Evolutionary conservation across 2,888 invertebrate species (phyloP).

Genomic region (Apomyelois bistriatella): DNA sequence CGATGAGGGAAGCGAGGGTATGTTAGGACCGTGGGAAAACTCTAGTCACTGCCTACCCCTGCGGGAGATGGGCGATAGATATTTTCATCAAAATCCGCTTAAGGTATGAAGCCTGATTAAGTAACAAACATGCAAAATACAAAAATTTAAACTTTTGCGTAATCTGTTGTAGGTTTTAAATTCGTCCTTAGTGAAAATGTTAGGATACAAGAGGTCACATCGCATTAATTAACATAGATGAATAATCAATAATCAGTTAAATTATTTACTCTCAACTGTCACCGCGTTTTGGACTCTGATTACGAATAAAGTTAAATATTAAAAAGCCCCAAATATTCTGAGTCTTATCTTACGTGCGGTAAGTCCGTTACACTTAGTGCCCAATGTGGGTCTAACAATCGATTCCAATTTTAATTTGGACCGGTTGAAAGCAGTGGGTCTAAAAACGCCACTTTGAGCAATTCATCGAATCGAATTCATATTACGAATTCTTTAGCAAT

Average conservation of each 20-base stretch:
- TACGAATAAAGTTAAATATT: conserved; percentile 14
- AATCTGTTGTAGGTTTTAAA: not conserved
- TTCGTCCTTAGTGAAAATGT: conserved; percentile 15
- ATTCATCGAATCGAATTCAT: no score
- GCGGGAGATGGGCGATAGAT: no score
- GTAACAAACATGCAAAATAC: no score
- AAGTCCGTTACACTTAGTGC: not conserved
- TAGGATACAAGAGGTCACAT: conserved; percentile 32
- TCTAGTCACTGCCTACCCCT: no score
- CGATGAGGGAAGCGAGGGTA: no score
- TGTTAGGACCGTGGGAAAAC: no score
- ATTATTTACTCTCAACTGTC: conserved; percentile 30
- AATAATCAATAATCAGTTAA: conserved; percentile 44
- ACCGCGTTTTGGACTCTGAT: conserved; percentile 17
- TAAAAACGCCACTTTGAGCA: no score
- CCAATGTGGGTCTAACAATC: not conserved
- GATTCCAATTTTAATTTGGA: not conserved
- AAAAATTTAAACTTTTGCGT: no score
- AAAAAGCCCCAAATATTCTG: not conserved
- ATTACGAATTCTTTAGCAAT: no score
- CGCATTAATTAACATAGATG: conserved; percentile 49
- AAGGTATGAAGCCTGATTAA: no score
- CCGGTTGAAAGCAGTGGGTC: no score
- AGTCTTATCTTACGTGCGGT: conserved; percentile 16
- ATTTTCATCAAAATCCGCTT: no score